Conservation (phyloP, 2,888 invertebrate genomes). For the Brachyopa scutellaris region DNA sequence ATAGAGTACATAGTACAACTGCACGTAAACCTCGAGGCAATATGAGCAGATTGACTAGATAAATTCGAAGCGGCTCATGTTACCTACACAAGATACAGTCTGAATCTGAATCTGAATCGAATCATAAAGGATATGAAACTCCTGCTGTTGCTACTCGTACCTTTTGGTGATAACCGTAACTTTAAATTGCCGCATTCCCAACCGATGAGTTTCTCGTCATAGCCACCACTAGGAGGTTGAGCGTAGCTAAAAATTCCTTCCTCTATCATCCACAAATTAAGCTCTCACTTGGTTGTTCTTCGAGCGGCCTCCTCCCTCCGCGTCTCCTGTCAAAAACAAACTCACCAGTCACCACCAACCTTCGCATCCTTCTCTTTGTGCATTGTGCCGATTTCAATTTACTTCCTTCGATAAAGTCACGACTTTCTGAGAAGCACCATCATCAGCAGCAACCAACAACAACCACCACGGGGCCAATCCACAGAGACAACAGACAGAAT, state of each 20-base stretch:
- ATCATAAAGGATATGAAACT: slow-evolving; percentile 47
- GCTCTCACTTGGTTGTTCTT: slow-evolving; percentile 33
- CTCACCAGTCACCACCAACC: too few relatives aligned
- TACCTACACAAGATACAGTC: slow-evolving; percentile 49
- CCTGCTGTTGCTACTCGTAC: slow-evolving; percentile 51
- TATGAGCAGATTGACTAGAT: slow-evolving; percentile 61
- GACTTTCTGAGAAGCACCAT: slow-evolving; percentile 54
- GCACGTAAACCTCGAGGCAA: slow-evolving; percentile 52
- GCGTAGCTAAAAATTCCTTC: too few relatives aligned
- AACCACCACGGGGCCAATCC: not conserved
- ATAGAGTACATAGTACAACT: too few relatives aligned
- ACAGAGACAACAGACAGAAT: slow-evolving; percentile 38
- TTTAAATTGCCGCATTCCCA: slow-evolving; percentile 61
- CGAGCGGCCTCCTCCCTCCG: too few relatives aligned
- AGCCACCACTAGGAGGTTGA: too few relatives aligned
- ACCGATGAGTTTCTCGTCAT: slow-evolving; percentile 28
- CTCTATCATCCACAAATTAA: slow-evolving; percentile 64
- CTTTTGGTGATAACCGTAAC: slow-evolving; percentile 60
- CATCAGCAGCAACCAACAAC: slow-evolving; percentile 14
- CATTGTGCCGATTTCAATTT: slow-evolving; percentile 67
- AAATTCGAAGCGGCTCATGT: slow-evolving; percentile 46
- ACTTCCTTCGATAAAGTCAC: slow-evolving; percentile 68
- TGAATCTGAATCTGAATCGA: too few relatives aligned
- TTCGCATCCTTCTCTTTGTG: slow-evolving; percentile 1
- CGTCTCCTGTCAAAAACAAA: too few relatives aligned